These are phyloP conservation scores for Diachasma alloeum DNA, from an alignment of 1,140 invertebrate species.

Conservation along the genomic window DNA sequence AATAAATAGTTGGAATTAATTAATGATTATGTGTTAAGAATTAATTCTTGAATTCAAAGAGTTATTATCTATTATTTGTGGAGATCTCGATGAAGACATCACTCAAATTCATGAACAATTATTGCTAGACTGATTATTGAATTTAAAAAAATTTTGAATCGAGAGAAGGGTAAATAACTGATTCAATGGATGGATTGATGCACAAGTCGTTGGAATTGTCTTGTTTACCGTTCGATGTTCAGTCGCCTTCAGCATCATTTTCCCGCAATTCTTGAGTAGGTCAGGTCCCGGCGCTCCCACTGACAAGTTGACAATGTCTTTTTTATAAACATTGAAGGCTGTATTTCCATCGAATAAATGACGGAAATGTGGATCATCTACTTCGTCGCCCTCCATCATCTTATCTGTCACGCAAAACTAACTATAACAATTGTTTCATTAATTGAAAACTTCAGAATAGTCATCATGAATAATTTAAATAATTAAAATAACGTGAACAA, in stretches of 20 bases:
- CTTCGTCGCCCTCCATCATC: background rate
- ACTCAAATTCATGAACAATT: too few species aligned
- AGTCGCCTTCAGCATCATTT: slow-evolving; percentile 62
- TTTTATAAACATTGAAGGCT: slow-evolving; percentile 65
- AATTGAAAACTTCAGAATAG: background rate
- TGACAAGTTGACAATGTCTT: slow-evolving; percentile 61
- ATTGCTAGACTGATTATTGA: too few species aligned
- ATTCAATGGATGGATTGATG: too few species aligned
- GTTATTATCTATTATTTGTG: too few species aligned
- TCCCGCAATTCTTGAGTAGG: slow-evolving; percentile 59
- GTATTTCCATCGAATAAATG: slow-evolving; percentile 65
- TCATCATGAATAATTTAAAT: too few species aligned
- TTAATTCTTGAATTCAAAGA: too few species aligned
- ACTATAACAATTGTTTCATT: background rate
- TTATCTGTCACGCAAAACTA: background rate
- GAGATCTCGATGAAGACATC: too few species aligned
- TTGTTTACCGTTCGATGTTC: slow-evolving; percentile 62
- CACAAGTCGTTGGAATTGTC: too few species aligned
- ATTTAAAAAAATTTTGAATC: too few species aligned
- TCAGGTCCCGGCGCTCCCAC: slow-evolving; percentile 69
- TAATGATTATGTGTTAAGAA: too few species aligned
- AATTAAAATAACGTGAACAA: too few species aligned
- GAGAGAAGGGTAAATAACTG: background rate
- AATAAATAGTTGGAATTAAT: too few species aligned
- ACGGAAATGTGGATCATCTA: slow-evolving; percentile 53